Evolutionary conservation across 1,140 invertebrate species (phyloP), one percentile per base, ranked within the genome.

Genomic region (Heterodera schachtii): DNA sequence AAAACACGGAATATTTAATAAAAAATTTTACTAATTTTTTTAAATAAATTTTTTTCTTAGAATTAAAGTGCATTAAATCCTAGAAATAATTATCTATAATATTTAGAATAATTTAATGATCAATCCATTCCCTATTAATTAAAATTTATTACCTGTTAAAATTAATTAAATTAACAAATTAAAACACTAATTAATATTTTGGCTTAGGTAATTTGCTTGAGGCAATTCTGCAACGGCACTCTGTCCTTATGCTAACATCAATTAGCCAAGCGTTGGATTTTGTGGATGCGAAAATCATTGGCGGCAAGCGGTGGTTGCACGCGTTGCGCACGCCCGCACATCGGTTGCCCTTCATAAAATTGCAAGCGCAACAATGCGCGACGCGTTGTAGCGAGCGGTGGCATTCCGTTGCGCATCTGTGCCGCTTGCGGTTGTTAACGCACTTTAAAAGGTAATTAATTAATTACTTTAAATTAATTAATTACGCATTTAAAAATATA

Each of bases 211-310:
- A 85, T 73, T 74, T 87, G 31, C 31, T 89, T 1, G 88, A 89
- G 73, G 80, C 82, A 46, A 90, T 89, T 57, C 79, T 89, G 21
- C 85, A 84, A 49, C 78, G 86, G 8, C 88, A 89, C 76, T 83
- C 83, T 21, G 88, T 87, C 8, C 86, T 86, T 7, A 87, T 88
- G 85, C 81, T 87, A 7, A 86, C 83, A 11, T 88, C 87, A 11
- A 87, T 87, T 64, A 80, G 74, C 41, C 86, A 89, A 21, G 87
- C 88, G n/a, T 69, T 89, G 3, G 86, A 89, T 46, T 89, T 86
- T 79, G 90, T 89, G 8, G 88, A 89, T 57, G 87, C 87, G 57
- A 89, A 88, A 76, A 88, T 89, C 44, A 88, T 89, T n/a, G 86
- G 89, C 31, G 80, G 84, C n/a, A 89, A 88, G 78, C 77, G 75